These are phyloP conservation scores for Perognathus longimembris DNA, from an alignment of 2,113 vertebrate species.

Conservation along the genomic window DNA sequence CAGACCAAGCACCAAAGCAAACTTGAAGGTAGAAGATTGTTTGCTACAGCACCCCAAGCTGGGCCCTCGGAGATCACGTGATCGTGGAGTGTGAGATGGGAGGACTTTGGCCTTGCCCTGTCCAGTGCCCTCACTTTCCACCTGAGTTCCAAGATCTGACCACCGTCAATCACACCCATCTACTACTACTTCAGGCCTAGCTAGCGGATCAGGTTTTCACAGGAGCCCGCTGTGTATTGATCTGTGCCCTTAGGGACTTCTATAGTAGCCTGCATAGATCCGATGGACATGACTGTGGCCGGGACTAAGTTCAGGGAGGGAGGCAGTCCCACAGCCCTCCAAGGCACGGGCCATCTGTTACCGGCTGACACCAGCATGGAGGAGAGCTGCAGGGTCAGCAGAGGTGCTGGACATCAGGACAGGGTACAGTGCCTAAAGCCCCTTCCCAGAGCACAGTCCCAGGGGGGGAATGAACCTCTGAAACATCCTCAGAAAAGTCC, in stretches of 20 bases:
- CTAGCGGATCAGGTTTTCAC: background rate
- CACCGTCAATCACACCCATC: fast-evolving
- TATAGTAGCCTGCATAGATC: background rate
- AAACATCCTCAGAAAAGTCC: background rate
- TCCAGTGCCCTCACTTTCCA: background rate
- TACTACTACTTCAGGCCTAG: background rate
- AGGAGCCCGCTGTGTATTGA: background rate
- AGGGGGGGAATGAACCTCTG: fast-evolving
- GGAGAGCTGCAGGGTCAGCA: background rate
- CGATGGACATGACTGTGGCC: background rate
- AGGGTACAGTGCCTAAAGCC: background rate
- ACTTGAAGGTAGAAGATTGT: background rate
- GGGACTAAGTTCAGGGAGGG: background rate
- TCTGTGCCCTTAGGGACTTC: background rate
- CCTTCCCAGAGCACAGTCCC: background rate
- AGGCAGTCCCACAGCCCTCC: background rate
- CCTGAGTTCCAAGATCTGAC: background rate
- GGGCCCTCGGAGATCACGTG: fast-evolving
- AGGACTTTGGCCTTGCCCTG: background rate
- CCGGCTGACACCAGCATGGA: too few relatives aligned
- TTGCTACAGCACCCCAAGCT: fast-evolving
- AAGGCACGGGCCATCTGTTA: background rate
- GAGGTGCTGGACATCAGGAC: background rate
- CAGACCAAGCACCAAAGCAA: background rate
- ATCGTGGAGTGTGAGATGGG: fast-evolving